Base-by-base conservation (phyloP, 2,113 vertebrate species). In the Chascanopsetta lugubris region DNA sequence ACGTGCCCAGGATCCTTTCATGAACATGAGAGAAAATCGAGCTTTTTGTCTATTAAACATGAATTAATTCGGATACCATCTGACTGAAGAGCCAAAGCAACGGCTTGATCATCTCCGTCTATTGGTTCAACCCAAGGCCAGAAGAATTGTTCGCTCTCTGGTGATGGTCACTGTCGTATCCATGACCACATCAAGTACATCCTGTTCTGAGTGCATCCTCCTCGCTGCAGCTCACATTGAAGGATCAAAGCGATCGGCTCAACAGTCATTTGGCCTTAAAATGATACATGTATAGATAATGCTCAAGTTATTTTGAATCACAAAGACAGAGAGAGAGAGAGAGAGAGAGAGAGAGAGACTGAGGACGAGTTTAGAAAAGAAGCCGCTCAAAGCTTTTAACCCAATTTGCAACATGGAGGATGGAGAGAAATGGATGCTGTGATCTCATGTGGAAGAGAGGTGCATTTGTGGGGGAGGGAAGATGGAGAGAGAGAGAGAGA, bases 1-100 rank as follows among this genome's bases (percentile, higher is more conserved):
- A 25, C 9, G 1, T 54, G 20, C 48, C 71, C 22, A 49, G n/a
- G n/a, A n/a, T 6, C 27, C 25, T 24, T 51, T 1, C 57, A 25
- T 58, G 42, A 47, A 60, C 26, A 64, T 15, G 2, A 11, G 29
- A 24, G 8, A 32, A 55, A 66, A 70, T 42, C 17, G 3, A n/a
- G 6, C 38, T 42, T n/a, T 13, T 36, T 13, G 12, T 36, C 12
- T 2, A 36, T 36, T 36, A 13, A 36, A 18, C 7, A 7, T 2
- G 6, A 42, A 42, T 42, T 42, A 8, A 18, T 18, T 42, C 17
- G 15, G 5, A 40, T 17, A n/a, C 17, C 11, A 40, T n/a, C n/a
- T 17, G 11, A 17, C 38, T 40, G 38, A 40, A n/a, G 5, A 30
- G 8, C 8, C 8, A 30, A 5, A 30, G 29, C 29, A 30, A 30